Conservation (phyloP, 2,888 invertebrate species). For the Drosophila yooni region DNA sequence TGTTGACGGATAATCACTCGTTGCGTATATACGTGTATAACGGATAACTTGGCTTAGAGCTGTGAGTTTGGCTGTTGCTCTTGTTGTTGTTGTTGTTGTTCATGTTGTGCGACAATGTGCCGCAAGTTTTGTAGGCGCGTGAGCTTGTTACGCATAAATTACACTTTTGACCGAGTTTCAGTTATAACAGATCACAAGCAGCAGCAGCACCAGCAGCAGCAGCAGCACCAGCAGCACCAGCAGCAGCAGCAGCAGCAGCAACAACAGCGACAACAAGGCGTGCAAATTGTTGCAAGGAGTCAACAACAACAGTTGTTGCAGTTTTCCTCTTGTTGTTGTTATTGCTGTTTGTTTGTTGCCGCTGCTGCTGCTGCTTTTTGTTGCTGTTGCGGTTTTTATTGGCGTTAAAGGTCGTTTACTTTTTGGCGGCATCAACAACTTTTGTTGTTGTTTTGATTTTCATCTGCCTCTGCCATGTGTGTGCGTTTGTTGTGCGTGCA, state of each 20-base stretch:
- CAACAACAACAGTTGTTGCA: constrained; percentile 56
- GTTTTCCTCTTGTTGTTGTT: constrained; percentile 61
- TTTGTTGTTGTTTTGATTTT: constrained; percentile 79
- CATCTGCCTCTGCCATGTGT: constrained; percentile 61
- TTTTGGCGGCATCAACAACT: constrained; percentile 82
- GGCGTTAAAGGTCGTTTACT: constrained; percentile 84
- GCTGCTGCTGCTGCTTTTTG: constrained; percentile 33
- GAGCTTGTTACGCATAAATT: constrained; percentile 81
- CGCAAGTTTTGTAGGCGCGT: constrained; percentile 75
- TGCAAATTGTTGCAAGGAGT: constrained; percentile 76
- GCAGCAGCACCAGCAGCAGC: constrained; percentile 38
- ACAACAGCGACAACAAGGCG: constrained; percentile 32
- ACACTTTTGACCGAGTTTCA: constrained; percentile 73
- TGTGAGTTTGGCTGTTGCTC: constrained; percentile 17
- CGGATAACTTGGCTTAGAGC: constrained; percentile 51
- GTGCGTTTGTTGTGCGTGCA: constrained; percentile 35
- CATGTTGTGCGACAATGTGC: constrained; percentile 59
- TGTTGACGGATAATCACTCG: constrained; percentile 52
- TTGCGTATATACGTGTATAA: constrained; percentile 24
- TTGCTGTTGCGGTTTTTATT: constrained; percentile 69
- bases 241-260: constrained; percentile 20
- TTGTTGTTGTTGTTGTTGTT: constrained; percentile 14
- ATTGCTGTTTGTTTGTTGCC: constrained; percentile 27
- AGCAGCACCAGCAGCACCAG: constrained; percentile 17
- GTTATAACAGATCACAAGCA: constrained; percentile 57